These are phyloP conservation scores for Notarius lentiginosus DNA, from an alignment of 2,113 vertebrate species.

Conservation along the genomic window DNA sequence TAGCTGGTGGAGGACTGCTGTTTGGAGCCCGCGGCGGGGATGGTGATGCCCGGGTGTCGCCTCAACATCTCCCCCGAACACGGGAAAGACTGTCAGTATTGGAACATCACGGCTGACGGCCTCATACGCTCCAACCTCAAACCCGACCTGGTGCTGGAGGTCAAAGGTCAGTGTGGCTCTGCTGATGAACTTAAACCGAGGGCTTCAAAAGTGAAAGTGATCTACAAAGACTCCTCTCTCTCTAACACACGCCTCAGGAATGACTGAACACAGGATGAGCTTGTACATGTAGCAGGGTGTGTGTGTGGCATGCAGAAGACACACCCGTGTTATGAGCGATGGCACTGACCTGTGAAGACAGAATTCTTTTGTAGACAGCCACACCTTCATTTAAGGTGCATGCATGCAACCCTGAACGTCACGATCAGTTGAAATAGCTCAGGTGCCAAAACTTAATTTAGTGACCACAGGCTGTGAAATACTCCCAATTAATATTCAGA, in stretches of 20 bases:
- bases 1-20: conserved; percentile 89
- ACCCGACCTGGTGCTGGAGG: conserved; percentile 86
- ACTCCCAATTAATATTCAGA: too few relatives aligned
- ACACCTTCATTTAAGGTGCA: not conserved
- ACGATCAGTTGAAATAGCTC: not conserved
- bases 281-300: conserved; percentile 19
- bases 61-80: conserved; percentile 81
- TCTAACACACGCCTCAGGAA: not conserved
- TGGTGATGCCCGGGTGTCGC: conserved; percentile 85
- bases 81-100: conserved; percentile 80
- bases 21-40: conserved; percentile 81
- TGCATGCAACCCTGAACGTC: not conserved
- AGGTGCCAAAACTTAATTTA: not conserved
- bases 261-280: conserved; percentile 15
- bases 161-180: conserved; percentile 85
- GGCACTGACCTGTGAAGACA: conserved; percentile 1
- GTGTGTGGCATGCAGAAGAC: conserved; percentile 9
- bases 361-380: not conserved
- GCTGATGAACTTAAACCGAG: not conserved
- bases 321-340: conserved; percentile 10
- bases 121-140: conserved; percentile 82
- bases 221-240: not conserved
- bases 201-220: not conserved
- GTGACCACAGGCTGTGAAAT: too few relatives aligned
- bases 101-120: conserved; percentile 85